Evolutionary conservation across 2,113 vertebrate species (phyloP).

Genomic region (Dromiciops gliroides): DNA sequence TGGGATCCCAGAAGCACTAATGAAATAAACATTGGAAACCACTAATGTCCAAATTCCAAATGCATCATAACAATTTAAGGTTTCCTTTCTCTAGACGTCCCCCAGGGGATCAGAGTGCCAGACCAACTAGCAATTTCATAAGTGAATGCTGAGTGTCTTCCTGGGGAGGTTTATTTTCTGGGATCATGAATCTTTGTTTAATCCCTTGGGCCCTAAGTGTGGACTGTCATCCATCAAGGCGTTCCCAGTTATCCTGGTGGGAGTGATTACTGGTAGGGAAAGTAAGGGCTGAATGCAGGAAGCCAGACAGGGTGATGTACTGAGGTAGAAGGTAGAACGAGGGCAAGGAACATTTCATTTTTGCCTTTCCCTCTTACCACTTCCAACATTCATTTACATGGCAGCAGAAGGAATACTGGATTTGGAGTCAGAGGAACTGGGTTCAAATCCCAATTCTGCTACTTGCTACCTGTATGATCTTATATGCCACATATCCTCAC

Average conservation of each 20-base stretch:
- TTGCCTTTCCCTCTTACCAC: neutral
- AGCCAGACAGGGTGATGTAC: neutral
- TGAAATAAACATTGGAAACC: slow-evolving; percentile 1
- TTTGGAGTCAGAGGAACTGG: neutral
- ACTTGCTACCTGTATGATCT: neutral
- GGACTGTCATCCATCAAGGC: neutral
- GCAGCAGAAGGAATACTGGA: neutral
- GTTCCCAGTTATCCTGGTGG: neutral
- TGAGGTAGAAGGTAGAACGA: neutral
- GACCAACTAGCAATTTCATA: neutral
- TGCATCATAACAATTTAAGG: slow-evolving; percentile 1
- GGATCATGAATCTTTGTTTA: neutral
- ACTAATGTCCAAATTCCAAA: neutral
- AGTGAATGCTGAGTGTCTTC: neutral
- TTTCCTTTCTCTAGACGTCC: neutral
- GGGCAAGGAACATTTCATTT: neutral
- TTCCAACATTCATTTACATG: neutral
- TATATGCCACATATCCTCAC: neutral
- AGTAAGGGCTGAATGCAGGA: neutral
- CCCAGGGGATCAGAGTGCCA: neutral
- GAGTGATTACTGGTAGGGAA: neutral
- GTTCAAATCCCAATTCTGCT: neutral
- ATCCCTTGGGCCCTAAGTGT: neutral
- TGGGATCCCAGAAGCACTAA: neutral
- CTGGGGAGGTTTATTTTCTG: neutral